Evolutionary conservation across 2,888 invertebrate species (phyloP).

Genomic region (Achlya flavicornis): DNA sequence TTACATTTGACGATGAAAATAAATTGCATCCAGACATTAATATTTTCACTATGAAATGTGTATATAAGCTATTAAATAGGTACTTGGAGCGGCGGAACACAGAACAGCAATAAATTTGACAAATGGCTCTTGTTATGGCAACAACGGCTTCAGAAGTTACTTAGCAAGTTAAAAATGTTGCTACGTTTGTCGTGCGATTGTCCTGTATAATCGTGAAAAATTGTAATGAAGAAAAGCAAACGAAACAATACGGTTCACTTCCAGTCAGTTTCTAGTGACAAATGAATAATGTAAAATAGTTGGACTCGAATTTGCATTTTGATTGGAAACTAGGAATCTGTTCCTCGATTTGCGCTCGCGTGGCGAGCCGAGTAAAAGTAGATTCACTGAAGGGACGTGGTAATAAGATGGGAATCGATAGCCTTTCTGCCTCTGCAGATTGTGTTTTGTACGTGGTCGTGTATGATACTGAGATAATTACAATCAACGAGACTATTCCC

Average conservation of each 20-base stretch:
- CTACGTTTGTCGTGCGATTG: constrained; percentile 19
- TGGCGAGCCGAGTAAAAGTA: constrained; percentile 47
- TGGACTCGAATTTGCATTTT: constrained; percentile 69
- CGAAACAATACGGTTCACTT: constrained; percentile 36
- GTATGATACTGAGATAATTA: not conserved
- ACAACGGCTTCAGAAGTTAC: constrained; percentile 52
- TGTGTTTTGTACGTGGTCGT: not conserved
- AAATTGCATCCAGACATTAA: not conserved
- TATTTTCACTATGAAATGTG: constrained; percentile 2
- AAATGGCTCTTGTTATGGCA: constrained; percentile 56
- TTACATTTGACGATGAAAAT: not conserved
- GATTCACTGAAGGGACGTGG: constrained; percentile 47
- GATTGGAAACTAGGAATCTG: constrained; percentile 66
- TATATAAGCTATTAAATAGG: constrained; percentile 46
- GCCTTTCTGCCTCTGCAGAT: not conserved
- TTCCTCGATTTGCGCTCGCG: constrained; percentile 44
- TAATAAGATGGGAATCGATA: constrained; percentile 28
- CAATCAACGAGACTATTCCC: not conserved
- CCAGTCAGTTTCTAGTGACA: constrained; percentile 23
- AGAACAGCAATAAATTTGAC: constrained; percentile 54
- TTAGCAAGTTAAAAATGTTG: constrained; percentile 44
- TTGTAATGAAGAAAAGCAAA: constrained; percentile 17
- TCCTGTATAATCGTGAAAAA: constrained; percentile 16
- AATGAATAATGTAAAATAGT: constrained; percentile 54
- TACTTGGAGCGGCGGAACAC: constrained; percentile 45